Base-by-base conservation (phyloP, 2,113 vertebrate genomes). In the Mus spicilegus region DNA sequence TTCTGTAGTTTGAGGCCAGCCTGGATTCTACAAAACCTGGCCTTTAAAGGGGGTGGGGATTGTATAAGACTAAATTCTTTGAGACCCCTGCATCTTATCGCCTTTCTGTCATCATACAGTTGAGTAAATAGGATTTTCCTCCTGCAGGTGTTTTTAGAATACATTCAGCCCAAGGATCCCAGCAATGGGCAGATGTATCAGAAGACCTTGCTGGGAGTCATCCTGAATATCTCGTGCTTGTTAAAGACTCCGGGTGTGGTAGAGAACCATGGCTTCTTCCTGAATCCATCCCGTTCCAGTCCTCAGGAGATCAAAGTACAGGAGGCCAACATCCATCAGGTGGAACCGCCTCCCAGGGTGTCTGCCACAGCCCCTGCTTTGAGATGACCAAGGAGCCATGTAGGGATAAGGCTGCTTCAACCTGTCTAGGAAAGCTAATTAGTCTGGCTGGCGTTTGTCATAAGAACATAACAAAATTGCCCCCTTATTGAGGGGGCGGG, bases 271-370 rank as follows among this genome's bases (percentile, higher is more conserved):
- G 98, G 99, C 49, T 99, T 99, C 97, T 99, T 99, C 95, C 98
- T 99, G 96, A 99, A 99, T 95, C 99, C 99, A 4, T 99, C 99
- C 51, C 99, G 99, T 26, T 99, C 99, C 97, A 99, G 99, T 89
- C 99, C 99, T 2, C 99, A 99, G 90, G 99, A 99, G 98, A 99
- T 99, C 96, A 99, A 99, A 98, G 99, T 99, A 80, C 99, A 99
- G 96, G 99, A 99, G 95, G 99, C 99, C 97, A 99, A 99, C 98
- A 99, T 99, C 96, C 99, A 99, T 96, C 99, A 99, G 99, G 99
- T 99, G 88, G 95, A 97, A 67, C 80, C 89, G 10, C 77, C 90
- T 95, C 49, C 78, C 19, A 12, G 90, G 77, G 51, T 95, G 78
- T 80, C 39, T 95, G 78, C 75, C 39, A 90, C 65, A 70, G 42